Evolutionary conservation across 1,140 invertebrate genomes (phyloP), one percentile per base, ranked within the genome.

Genomic region (Camponotus floridanus): DNA sequence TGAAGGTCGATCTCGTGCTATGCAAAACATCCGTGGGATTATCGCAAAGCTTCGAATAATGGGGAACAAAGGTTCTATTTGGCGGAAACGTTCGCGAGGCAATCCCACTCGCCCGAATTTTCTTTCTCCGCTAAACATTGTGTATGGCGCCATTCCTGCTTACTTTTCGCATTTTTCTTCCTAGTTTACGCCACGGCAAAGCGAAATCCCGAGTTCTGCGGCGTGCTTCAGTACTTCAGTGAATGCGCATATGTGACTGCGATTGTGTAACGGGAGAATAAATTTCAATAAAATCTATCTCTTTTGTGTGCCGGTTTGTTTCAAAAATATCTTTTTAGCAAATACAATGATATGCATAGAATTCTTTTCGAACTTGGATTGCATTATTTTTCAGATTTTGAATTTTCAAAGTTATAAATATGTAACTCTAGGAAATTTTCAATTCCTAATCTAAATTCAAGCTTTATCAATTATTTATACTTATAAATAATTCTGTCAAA

Each of bases 71-170:
- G 55, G 39, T 61, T 21, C 26, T 33, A 61, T 73, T 42, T 73
- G 55, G n/a, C 26, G 11, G 36, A 74, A 83, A 62, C 36, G 26
- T 42, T 61, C 55, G 55, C 48, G 13, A 68, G 26, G 55, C 68
- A 73, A 76, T 45, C 21, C 76, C 15, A 11, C 36, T 21, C 6
- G 62, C 5, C 65, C 21, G 71, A 90, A 78, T 79, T 84, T 86
- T 68, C 84, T 39, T 61, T 36, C 36, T 51, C 13, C 55, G 45
- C 48, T 89, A 76, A 86, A 88, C 62, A 2, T 85, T 71, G 81
- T 48, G 48, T 64, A 73, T 48, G 26, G 31, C 9, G 1, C 55
- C 2, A 21, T 81, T 81, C 33, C 79, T 33, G 51, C 26, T 81
- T 81, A 59, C 51, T 71, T 81, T 73, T 59, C 67, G 45, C 55